Conservation (phyloP, 1,140 invertebrate genomes). For the Drosophila sp. region DNA sequence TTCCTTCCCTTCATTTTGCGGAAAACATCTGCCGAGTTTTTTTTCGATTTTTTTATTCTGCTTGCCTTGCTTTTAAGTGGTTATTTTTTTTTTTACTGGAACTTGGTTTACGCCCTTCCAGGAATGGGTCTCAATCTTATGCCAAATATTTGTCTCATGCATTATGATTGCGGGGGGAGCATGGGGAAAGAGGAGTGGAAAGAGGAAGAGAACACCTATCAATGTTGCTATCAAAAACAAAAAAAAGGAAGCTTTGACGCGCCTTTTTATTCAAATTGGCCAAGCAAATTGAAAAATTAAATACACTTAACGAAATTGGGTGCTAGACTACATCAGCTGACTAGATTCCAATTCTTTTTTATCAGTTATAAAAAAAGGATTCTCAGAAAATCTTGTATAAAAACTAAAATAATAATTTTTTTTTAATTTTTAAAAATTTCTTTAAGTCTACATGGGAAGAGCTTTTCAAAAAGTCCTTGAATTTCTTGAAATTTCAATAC, state of each 20-base stretch:
- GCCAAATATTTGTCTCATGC: constrained; percentile 48
- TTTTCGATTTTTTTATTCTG: not conserved
- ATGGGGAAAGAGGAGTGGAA: not conserved
- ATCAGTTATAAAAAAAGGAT: too few species aligned
- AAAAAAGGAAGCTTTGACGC: constrained; percentile 8
- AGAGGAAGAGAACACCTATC: not conserved
- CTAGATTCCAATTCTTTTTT: too few species aligned
- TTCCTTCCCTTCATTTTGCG: constrained; percentile 15
- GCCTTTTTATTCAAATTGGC: constrained; percentile 22
- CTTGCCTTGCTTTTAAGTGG: constrained; percentile 49
- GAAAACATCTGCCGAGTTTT: constrained; percentile 71
- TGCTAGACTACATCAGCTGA: too few species aligned
- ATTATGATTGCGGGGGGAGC: constrained; percentile 26
- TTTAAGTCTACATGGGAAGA: too few species aligned
- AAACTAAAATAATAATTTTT: too few species aligned
- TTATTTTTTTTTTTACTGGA: constrained; percentile 9
- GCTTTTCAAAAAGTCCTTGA: too few species aligned
- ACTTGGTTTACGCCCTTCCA: constrained; percentile 50
- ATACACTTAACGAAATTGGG: not conserved
- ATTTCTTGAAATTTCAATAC: not conserved
- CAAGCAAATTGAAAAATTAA: constrained; percentile 6
- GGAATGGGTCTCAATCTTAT: constrained; percentile 32
- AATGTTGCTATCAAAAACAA: constrained; percentile 17
- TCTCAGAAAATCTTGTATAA: too few species aligned
- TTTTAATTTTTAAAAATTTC: too few species aligned